phyloP scores from a whole-genome alignment of 2,888 invertebrate species.

The Tipula vernalis region DNA sequence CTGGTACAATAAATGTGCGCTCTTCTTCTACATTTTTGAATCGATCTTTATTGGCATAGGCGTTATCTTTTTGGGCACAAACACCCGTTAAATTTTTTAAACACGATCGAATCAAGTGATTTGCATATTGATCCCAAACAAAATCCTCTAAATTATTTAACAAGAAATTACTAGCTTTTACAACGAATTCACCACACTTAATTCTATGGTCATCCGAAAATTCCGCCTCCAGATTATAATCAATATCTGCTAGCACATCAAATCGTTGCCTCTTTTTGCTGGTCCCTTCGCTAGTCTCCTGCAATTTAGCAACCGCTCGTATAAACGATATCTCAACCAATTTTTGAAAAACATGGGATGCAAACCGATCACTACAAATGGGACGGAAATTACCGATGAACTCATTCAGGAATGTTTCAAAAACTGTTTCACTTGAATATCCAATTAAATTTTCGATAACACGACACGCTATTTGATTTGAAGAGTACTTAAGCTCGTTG shows the following conservation, averaged over 20 bases:
- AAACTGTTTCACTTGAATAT: slow-evolving; percentile 46
- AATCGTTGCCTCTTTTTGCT: slow-evolving; percentile 25
- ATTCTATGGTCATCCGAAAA: slow-evolving; percentile 39
- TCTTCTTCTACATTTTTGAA: slow-evolving; percentile 23
- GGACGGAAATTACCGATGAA: slow-evolving; percentile 54
- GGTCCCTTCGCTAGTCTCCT: slow-evolving; percentile 12
- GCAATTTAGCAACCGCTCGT: slow-evolving; percentile 22
- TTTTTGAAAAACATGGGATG: slow-evolving; percentile 67
- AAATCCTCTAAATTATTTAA: slow-evolving; percentile 79
- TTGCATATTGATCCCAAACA: slow-evolving; percentile 63
- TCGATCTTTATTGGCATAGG: slow-evolving; percentile 34
- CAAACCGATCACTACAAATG: slow-evolving; percentile 61
- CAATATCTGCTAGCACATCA: slow-evolving; percentile 24
- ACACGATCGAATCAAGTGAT: slow-evolving; percentile 60
- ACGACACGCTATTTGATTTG: slow-evolving; percentile 70
- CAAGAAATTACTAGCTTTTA: slow-evolving; percentile 60
- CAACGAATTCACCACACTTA: slow-evolving; percentile 48
- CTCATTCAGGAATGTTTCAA: slow-evolving; percentile 49
- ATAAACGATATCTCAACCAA: slow-evolving; percentile 36
- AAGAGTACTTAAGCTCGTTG: slow-evolving; percentile 57
- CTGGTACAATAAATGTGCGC: slow-evolving; percentile 37
- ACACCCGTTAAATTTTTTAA: slow-evolving; percentile 58
- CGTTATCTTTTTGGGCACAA: slow-evolving; percentile 39
- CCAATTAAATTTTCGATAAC: slow-evolving; percentile 64
- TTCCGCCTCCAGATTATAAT: slow-evolving; percentile 27